phyloP scores from a whole-genome alignment of 2,888 invertebrate genomes.

The Bombylius major region DNA sequence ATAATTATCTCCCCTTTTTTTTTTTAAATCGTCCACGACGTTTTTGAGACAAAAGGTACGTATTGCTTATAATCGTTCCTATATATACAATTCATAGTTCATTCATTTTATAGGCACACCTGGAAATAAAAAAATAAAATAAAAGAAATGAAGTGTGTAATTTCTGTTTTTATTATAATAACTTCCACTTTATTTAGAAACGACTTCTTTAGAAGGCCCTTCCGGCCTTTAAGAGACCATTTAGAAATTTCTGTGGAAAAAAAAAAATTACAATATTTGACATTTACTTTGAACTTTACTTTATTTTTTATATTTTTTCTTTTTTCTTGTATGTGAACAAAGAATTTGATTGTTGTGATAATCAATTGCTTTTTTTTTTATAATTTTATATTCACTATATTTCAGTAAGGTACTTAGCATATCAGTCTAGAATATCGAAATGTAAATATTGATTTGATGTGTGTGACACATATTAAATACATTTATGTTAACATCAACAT shows the following conservation, averaged over 20 bases:
- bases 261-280: neutral
- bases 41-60: slow-evolving; percentile 1
- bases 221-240: neutral
- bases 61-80: neutral
- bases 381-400: no score
- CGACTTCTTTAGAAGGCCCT: neutral
- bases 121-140: neutral
- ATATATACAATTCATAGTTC: neutral
- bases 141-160: neutral
- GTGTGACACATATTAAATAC: neutral
- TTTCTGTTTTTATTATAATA: no score
- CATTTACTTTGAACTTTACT: neutral
- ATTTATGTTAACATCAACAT: no score
- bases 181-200: neutral
- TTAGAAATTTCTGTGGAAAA: no score
- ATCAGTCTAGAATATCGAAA: neutral
- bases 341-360: neutral
- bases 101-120: neutral
- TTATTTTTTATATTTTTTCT: no score
- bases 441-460: neutral
- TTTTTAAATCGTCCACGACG: neutral
- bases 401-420: neutral
- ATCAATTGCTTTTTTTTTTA: no score
- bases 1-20: slow-evolving; percentile 2
- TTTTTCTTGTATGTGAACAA: neutral